phyloP scores from a whole-genome alignment of 2,797 vertebrate genomes.

The Acanthurus lineatus region DNA sequence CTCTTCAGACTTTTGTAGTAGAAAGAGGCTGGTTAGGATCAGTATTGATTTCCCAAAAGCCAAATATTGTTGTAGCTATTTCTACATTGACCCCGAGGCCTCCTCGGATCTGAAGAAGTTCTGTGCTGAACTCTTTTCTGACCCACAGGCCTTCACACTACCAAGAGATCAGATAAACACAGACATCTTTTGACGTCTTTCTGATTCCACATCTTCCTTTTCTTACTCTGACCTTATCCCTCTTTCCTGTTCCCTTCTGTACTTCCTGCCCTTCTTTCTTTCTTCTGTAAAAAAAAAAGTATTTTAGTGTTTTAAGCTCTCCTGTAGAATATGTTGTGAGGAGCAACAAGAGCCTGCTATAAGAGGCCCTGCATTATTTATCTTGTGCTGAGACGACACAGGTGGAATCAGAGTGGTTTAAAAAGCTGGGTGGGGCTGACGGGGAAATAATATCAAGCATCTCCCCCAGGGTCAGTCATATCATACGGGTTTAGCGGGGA shows the following conservation, averaged over 20 bases:
- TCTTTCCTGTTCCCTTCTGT: neutral
- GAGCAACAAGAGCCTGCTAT: constrained; percentile 34
- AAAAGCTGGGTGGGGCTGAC: constrained; percentile 58
- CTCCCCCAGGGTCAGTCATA: constrained; percentile 48
- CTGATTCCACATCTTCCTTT: neutral
- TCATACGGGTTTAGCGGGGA: constrained; percentile 43
- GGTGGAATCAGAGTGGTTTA: constrained; percentile 57
- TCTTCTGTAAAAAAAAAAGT: neutral
- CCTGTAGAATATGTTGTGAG: constrained; percentile 26
- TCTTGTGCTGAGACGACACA: constrained; percentile 20
- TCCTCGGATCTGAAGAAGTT: constrained; percentile 13
- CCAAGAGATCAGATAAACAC: constrained; percentile 8
- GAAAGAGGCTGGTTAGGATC: constrained; percentile 41
- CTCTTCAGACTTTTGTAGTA: constrained; percentile 28
- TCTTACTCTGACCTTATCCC: neutral
- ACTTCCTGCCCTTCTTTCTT: neutral
- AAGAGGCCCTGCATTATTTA: constrained; percentile 69
- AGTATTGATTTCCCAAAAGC: constrained; percentile 57
- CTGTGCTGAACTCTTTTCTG: neutral
- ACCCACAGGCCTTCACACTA: constrained; percentile 8
- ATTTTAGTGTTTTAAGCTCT: constrained; percentile 37
- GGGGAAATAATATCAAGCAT: constrained; percentile 45
- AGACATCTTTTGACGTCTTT: neutral
- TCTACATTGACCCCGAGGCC: constrained; percentile 27
- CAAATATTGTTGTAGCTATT: constrained; percentile 46